Conservation (phyloP, 2,888 invertebrate species). For the Nomada fucata region DNA sequence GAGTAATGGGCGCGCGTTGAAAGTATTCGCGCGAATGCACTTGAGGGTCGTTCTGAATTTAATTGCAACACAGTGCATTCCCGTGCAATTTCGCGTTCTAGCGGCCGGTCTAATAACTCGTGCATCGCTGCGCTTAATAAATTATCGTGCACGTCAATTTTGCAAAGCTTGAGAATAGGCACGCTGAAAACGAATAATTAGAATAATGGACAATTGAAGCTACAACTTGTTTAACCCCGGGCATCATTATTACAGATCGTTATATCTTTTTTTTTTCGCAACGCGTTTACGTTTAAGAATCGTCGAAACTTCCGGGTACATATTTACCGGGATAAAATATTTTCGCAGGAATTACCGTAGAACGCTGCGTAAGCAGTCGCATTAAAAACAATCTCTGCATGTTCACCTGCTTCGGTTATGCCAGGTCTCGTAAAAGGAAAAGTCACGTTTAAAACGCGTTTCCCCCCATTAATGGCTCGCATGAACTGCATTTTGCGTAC, state of each 20-base stretch:
- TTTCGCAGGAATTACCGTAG: background rate
- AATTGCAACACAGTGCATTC: constrained; percentile 46
- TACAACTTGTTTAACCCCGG: background rate
- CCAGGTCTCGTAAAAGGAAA: constrained; percentile 34
- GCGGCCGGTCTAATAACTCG: constrained; percentile 17
- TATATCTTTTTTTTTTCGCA: background rate
- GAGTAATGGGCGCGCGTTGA: constrained; percentile 24
- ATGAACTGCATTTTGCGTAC: constrained; percentile 5
- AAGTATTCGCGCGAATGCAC: constrained; percentile 49
- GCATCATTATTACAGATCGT: background rate
- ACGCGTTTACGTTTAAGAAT: background rate
- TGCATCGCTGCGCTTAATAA: constrained; percentile 9
- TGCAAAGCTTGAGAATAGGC: background rate
- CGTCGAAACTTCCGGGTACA: background rate
- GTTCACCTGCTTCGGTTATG: constrained; percentile 23
- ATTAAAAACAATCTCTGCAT: constrained; percentile 20
- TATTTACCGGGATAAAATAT: background rate
- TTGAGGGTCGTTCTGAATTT: constrained; percentile 42
- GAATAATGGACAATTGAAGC: background rate
- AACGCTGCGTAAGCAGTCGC: background rate
- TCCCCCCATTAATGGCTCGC: constrained; percentile 23
- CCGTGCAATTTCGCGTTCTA: constrained; percentile 36
- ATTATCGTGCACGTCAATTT: constrained; percentile 10
- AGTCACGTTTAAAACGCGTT: constrained; percentile 47
- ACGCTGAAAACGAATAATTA: background rate